A percentile compares a stretch with the other conserved stretches of the same genome.
Evolutionary conservation across 2,797 vertebrate genomes (phyloP).

Genomic region (Cottoperca gobio): DNA sequence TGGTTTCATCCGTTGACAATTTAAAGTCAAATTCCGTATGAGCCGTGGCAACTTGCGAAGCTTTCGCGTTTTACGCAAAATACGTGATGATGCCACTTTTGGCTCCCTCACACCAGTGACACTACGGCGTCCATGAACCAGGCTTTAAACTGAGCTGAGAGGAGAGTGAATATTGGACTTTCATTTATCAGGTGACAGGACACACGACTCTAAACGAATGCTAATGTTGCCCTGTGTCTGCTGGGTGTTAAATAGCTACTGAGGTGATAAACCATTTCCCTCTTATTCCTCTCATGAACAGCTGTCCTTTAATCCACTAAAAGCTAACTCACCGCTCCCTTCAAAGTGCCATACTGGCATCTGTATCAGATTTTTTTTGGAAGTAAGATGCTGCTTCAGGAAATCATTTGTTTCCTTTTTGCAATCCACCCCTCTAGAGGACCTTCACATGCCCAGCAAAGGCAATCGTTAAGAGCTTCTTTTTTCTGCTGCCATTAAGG

Average conservation of each 20-base stretch:
- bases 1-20: too few relatives aligned
- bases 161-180: not conserved
- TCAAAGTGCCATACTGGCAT: slow-evolving; percentile 29
- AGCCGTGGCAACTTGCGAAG: too few relatives aligned
- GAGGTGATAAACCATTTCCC: slow-evolving; percentile 12
- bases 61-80: too few relatives aligned
- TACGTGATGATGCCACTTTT: too few relatives aligned
- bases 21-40: too few relatives aligned
- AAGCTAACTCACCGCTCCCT: slow-evolving; percentile 2
- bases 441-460: slow-evolving; percentile 82
- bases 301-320: slow-evolving; percentile 37
- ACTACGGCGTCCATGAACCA: too few relatives aligned
- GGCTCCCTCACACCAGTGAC: too few relatives aligned
- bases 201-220: not conserved
- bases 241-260: not conserved
- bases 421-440: slow-evolving; percentile 73
- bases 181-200: not conserved
- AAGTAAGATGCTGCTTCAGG: slow-evolving; percentile 69
- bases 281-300: slow-evolving; percentile 11
- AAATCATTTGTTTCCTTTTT: slow-evolving; percentile 79
- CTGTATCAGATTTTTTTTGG: slow-evolving; percentile 58
- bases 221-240: not conserved
- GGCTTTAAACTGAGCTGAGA: too few relatives aligned
- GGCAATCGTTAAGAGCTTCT: slow-evolving; percentile 80
- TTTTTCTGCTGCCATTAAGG: slow-evolving; percentile 83